Conservation (phyloP, 2,113 vertebrate species). For the Ophthalmolycus amberensis region DNA sequence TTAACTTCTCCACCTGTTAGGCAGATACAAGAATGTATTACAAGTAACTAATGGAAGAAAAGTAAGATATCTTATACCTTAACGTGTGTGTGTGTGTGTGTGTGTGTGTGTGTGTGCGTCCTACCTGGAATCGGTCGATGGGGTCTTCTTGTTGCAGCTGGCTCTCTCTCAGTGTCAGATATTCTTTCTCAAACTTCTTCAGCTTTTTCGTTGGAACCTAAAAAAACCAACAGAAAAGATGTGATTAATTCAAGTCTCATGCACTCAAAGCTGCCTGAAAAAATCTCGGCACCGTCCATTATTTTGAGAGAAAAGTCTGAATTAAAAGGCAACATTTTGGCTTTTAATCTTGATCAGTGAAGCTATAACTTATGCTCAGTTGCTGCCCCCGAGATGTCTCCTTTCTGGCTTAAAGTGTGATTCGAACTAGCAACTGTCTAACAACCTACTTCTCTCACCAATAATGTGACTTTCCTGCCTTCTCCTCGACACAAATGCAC, state of each 20-base stretch:
- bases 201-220: constrained; percentile 98
- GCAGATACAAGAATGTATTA: not conserved
- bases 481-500: not conserved
- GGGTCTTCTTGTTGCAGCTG: constrained; percentile 98
- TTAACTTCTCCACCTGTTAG: not conserved
- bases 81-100: not conserved
- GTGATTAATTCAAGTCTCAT: not conserved
- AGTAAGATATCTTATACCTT: not conserved
- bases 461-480: not conserved
- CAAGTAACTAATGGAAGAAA: not conserved
- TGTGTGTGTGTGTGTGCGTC: not conserved
- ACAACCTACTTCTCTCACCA: no score
- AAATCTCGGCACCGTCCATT: not conserved
- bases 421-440: no score
- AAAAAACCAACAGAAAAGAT: constrained; percentile 22
- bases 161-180: constrained; percentile 93
- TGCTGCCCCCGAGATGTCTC: not conserved
- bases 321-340: not conserved
- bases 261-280: not conserved
- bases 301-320: no score
- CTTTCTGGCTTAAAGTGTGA: not conserved
- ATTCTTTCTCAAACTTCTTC: constrained; percentile 99
- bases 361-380: not conserved
- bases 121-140: constrained; percentile 97
- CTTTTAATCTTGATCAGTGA: not conserved